These are phyloP conservation scores for Palloptera scutellata DNA, from an alignment of 2,888 invertebrate species.

Conservation along the genomic window DNA sequence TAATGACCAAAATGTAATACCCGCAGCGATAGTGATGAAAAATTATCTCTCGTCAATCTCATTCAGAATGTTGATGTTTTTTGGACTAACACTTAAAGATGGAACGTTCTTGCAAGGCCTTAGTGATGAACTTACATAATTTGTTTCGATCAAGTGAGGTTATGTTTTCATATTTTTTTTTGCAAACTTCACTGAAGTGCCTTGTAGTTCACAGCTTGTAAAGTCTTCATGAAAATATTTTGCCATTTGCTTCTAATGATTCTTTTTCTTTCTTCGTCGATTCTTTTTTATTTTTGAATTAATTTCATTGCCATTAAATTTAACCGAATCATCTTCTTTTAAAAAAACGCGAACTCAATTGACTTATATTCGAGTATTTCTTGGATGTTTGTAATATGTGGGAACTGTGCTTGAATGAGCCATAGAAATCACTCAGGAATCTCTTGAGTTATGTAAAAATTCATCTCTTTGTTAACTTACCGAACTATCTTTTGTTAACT, in stretches of 20 bases:
- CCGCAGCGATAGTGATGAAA: conserved; percentile 32
- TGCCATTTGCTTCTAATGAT: no score
- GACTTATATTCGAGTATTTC: no score
- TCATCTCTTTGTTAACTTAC: conserved; percentile 9
- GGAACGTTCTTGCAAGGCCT: neutral
- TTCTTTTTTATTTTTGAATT: no score
- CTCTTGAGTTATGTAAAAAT: neutral
- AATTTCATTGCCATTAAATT: no score
- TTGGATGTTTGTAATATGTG: neutral
- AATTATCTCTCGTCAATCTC: conserved; percentile 38
- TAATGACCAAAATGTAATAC: conserved; percentile 19
- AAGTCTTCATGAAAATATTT: no score
- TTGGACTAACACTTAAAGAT: conserved; percentile 12
- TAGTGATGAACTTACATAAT: no score
- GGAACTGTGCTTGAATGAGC: conserved; percentile 1
- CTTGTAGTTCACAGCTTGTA: no score
- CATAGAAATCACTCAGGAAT: neutral
- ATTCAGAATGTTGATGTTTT: conserved; percentile 1
- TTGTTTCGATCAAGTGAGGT: no score
- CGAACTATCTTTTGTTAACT: neutral
- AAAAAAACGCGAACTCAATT: neutral
- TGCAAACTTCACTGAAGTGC: no score
- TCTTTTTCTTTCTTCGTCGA: no score
- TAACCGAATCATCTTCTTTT: neutral
- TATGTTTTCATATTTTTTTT: no score